Base-by-base conservation (phyloP, 2,113 vertebrate species). In the Okapia johnstoni region DNA sequence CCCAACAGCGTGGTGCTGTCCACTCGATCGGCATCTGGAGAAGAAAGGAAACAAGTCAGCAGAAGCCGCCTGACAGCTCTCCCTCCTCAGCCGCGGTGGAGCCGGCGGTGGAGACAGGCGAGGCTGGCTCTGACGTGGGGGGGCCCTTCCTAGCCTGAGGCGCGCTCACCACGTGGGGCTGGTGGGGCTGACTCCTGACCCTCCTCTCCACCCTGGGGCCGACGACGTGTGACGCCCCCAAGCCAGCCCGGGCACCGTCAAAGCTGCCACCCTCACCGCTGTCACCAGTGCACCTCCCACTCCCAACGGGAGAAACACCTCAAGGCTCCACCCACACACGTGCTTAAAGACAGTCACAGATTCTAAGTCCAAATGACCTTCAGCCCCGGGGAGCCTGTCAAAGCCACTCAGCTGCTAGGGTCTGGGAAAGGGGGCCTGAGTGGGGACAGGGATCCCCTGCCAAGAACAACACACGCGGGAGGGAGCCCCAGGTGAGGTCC, bases 1-100 rank as follows among this genome's bases (percentile, higher is more conserved):
- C 98, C 98, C 88, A 98, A 1, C 1, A 86, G 25, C 0, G 98
- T 99, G 90, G 99, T 99, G 87, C 98, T 99, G 93, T 99, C 98
- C 97, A 98, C 98, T 7, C 25, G 50, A 7, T 98, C 98, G 7
- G 98, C 97, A 93, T 99, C 99, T 99, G 93, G 5, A 26, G 70
- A 48, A 87, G 40, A 93, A n/a, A 96, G 76, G 97, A 30, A 66
- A 33, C 4, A 33, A 36, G 61, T 94, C 40, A 85, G 91, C 87
- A 26, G 9, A 4, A 0, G 14, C 0, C 46, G 1, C 28, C 0
- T 0, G 23, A 1, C 2, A 5, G 0, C 9, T 7, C 70, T 0
- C 33, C 40, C 50, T 17, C 61, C 52, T 63, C 23, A 13, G 17
- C n/a, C 19, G 2, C 10, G 2, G n/a, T 19, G 61, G 16, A 15